These are phyloP conservation scores for Teleogryllus oceanicus DNA, from an alignment of 2,888 invertebrate genomes.

Conservation along the genomic window DNA sequence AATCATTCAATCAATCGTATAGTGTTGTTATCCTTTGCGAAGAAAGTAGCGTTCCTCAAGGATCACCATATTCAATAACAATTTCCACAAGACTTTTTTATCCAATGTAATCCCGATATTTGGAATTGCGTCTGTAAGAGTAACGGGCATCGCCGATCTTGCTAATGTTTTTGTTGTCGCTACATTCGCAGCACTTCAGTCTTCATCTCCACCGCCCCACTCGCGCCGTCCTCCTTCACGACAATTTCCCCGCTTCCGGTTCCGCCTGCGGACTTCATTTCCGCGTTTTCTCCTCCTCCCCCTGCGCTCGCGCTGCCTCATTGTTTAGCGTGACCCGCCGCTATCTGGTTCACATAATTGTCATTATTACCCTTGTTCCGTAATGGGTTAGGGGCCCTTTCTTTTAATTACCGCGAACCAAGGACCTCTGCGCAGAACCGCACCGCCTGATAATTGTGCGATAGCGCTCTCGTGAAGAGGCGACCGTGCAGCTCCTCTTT, in stretches of 20 bases:
- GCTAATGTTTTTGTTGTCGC: background rate
- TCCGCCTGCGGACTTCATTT: background rate
- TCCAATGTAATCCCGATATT: no score
- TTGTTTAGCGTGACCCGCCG: background rate
- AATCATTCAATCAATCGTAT: no score
- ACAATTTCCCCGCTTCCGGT: no score
- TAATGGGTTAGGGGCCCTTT: background rate
- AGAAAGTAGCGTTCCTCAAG: no score
- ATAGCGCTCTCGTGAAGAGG: background rate
- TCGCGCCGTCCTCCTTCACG: background rate
- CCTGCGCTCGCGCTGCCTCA: background rate
- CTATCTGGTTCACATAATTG: background rate
- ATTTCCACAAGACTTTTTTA: no score
- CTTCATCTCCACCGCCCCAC: background rate
- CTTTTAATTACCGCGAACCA: background rate
- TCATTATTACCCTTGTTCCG: background rate
- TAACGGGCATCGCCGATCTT: background rate
- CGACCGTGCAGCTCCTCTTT: no score
- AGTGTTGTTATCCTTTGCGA: no score
- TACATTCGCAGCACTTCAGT: background rate
- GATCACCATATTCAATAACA: no score
- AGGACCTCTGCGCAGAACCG: background rate
- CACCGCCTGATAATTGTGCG: background rate
- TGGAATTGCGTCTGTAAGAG: no score
- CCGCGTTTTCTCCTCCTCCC: background rate